Evolutionary conservation across 35 echinoderm and acorn worm genomes (phyloP).

Genomic region (Ophioderma brevispina): DNA sequence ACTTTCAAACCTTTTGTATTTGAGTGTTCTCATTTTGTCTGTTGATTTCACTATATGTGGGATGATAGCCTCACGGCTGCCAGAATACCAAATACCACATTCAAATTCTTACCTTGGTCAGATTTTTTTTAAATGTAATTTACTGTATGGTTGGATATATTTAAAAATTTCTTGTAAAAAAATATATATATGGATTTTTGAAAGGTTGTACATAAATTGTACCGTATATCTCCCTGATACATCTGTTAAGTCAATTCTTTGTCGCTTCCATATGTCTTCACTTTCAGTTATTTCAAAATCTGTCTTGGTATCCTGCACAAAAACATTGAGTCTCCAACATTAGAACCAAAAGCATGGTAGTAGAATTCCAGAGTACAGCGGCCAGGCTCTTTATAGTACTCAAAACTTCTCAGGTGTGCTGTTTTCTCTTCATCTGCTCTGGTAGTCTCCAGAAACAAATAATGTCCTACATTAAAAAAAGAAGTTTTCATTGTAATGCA

Average conservation of each 20-base stretch:
- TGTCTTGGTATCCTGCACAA: background rate
- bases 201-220: no score
- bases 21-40: no score
- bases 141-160: no score
- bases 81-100: no score
- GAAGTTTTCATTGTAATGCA: no score
- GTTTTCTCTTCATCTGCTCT: constrained; percentile 30
- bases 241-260: background rate
- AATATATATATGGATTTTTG: no score
- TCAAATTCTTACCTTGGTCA: no score
- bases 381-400: constrained; percentile 43
- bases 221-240: constrained; percentile 34
- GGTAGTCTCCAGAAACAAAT: constrained; percentile 80
- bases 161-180: no score
- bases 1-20: no score
- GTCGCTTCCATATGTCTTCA: constrained; percentile 33
- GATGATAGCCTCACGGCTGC: no score
- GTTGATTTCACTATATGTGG: no score
- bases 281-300: background rate
- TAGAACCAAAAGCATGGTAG: constrained; percentile 66
- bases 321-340: constrained; percentile 50
- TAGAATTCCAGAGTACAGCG: constrained; percentile 55
- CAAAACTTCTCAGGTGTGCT: constrained; percentile 44
- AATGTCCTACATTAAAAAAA: constrained; percentile 59
- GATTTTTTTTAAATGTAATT: no score